Evolutionary conservation across 2,113 vertebrate genomes (phyloP).

Genomic region (Cygnus atratus): DNA sequence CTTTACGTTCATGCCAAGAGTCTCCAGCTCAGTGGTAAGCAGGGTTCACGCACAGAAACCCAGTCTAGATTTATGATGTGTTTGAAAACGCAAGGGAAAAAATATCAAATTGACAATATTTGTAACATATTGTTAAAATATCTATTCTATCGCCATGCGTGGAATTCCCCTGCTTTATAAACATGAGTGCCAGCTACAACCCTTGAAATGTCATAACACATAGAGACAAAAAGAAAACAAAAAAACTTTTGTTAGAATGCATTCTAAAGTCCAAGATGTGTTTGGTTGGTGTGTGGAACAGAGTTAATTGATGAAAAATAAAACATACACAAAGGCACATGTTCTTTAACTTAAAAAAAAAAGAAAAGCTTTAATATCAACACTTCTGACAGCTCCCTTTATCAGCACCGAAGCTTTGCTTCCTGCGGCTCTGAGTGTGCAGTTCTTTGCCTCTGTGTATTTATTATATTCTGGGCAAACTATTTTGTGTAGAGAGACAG

Average conservation of each 20-base stretch:
- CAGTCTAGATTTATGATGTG: conserved; percentile 77
- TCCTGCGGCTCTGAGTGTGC: not conserved
- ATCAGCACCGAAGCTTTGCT: not conserved
- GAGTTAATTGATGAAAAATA: not conserved
- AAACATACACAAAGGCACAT: not conserved
- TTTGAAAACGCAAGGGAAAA: conserved; percentile 69
- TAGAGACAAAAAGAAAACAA: not conserved
- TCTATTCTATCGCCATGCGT: conserved; percentile 52
- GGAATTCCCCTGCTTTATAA: conserved; percentile 72
- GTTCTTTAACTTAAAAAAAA: not conserved
- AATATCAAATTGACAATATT: conserved; percentile 58
- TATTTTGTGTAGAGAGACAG: not conserved
- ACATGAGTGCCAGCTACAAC: conserved; percentile 30
- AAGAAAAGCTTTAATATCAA: not conserved
- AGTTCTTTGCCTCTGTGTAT: not conserved
- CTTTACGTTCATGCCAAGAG: conserved; percentile 70
- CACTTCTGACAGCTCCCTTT: conserved; percentile 47
- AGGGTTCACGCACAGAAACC: conserved; percentile 69
- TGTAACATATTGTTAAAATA: conserved; percentile 50
- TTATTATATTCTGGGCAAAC: not conserved
- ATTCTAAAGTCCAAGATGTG: not conserved
- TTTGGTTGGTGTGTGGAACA: not conserved
- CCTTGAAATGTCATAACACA: conserved; percentile 23
- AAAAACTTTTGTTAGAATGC: not conserved
- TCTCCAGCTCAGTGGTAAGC: conserved; percentile 59